Conservation (phyloP, 2,888 invertebrate species). For the Branchellion lobata region DNA sequence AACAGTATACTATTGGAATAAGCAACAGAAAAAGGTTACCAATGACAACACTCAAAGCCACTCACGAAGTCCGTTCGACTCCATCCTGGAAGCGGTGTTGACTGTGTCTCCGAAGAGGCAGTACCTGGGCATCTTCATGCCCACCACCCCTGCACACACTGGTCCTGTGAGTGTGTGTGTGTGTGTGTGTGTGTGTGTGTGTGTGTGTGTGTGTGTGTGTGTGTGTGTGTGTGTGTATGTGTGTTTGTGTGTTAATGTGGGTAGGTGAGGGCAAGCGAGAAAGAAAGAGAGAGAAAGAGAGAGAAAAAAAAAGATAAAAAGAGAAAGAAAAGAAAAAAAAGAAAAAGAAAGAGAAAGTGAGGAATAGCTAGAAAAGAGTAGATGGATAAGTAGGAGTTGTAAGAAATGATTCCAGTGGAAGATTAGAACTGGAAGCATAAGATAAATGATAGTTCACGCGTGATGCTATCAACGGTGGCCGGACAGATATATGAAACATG, state of each 20-base stretch:
- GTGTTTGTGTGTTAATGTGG: too few species aligned
- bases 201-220: conserved; percentile 9
- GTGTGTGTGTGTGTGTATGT: conserved; percentile 10
- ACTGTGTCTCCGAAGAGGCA: conserved; percentile 48
- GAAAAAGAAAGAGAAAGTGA: too few species aligned
- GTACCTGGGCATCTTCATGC: conserved; percentile 30
- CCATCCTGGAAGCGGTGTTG: conserved; percentile 49
- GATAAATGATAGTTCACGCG: too few species aligned
- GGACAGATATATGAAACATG: too few species aligned
- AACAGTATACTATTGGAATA: too few species aligned
- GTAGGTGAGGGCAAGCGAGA: neutral
- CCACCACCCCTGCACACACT: conserved; percentile 1
- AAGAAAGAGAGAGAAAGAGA: neutral
- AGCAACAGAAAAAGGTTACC: neutral
- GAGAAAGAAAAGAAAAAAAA: too few species aligned
- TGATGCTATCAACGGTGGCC: too few species aligned
- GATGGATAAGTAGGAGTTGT: too few species aligned
- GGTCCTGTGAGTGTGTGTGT: neutral
- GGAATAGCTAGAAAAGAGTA: too few species aligned
- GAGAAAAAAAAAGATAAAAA: too few species aligned
- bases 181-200: conserved; percentile 15
- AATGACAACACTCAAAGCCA: neutral
- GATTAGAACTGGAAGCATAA: too few species aligned
- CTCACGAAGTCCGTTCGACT: conserved; percentile 42
- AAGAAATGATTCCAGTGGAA: too few species aligned